Base-by-base conservation (phyloP, 2,113 vertebrate genomes). In the Perca fluviatilis region DNA sequence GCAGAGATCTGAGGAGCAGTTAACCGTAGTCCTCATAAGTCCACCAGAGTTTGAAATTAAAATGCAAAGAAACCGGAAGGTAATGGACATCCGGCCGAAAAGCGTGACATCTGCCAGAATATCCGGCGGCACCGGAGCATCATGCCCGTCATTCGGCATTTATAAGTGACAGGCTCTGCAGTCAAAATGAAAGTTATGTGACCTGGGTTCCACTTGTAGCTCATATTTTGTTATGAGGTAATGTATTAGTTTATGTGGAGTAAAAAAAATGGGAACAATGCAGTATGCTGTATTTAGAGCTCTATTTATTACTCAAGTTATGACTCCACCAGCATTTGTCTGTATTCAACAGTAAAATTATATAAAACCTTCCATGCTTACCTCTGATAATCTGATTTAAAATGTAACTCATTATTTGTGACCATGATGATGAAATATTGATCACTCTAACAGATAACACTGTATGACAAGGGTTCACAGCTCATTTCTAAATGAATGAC, bases 141-240 rank as follows among this genome's bases (percentile, higher is more conserved):
- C 36, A 16, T 60, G 49, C 75, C 21, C 54, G 36, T 76, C 12
- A 33, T 40, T 53, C 12, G 23, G 21, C 3, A 15, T 43, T 46
- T 7, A 70, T 53, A 9, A 25, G 2, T 47, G 33, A 61, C 21
- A 53, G 54, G 16, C 16, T 33, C 12, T 49, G 40, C 60, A 50
- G 33, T 75, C 65, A 54, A 54, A 78, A 76, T 25, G 9, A 86
- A 73, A 73, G 16, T 57, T 62, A 4, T 66, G n/a, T 56, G 58
- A 67, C 56, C 9, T 61, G 6, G 40, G 9, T 58, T 51, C 5
- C 6, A 33, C 21, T 25, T 51, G n/a, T 9, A 47, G n/a, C 16
- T 62, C 19, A 64, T 64, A 1, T 16, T 46, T 23, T 65, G 11
- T 57, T 46, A 3, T 18, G 7, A 23, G 36, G 14, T 0, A 5